These are phyloP conservation scores for Neosalanx taihuensis DNA, from an alignment of 2,797 vertebrate genomes.

Conservation along the genomic window DNA sequence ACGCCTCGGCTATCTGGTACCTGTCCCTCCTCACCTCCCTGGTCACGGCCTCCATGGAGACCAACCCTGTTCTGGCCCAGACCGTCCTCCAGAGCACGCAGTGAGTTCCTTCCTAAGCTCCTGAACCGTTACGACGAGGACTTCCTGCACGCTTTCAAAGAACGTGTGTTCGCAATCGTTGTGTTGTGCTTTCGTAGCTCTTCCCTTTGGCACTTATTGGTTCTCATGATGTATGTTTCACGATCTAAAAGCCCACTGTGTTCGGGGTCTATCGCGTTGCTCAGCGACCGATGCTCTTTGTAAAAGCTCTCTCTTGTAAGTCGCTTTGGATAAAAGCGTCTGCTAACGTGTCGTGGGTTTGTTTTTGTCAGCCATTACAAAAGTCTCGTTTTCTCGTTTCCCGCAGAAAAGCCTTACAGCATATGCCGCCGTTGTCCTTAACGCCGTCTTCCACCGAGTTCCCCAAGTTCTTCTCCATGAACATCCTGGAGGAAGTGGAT, in stretches of 20 bases:
- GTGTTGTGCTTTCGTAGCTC: not conserved
- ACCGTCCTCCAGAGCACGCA: slow-evolving; percentile 93
- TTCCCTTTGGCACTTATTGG: too few species aligned
- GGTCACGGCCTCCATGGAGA: slow-evolving; percentile 96
- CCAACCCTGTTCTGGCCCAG: slow-evolving; percentile 89
- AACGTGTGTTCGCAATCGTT: not conserved
- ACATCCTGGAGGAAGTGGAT: slow-evolving; percentile 95
- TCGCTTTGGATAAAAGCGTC: too few species aligned
- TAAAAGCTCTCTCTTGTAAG: too few species aligned
- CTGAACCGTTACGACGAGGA: not conserved
- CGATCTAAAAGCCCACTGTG: too few species aligned
- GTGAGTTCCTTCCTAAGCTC: slow-evolving; percentile 71
- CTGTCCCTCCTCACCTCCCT: slow-evolving; percentile 95
- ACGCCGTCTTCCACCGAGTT: slow-evolving; percentile 87
- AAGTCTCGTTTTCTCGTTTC: not conserved
- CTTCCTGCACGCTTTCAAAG: not conserved
- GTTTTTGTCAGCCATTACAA: not conserved
- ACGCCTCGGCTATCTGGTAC: slow-evolving; percentile 98
- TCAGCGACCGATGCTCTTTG: too few species aligned
- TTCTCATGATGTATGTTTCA: too few species aligned
- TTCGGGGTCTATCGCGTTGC: too few species aligned
- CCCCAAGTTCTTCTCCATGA: slow-evolving; percentile 92
- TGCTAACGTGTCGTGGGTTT: not conserved
- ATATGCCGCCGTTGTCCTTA: slow-evolving; percentile 95
- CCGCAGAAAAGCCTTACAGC: slow-evolving; percentile 89